phyloP scores from a whole-genome alignment of 2,888 invertebrate species.

The Nycteola revayana region DNA sequence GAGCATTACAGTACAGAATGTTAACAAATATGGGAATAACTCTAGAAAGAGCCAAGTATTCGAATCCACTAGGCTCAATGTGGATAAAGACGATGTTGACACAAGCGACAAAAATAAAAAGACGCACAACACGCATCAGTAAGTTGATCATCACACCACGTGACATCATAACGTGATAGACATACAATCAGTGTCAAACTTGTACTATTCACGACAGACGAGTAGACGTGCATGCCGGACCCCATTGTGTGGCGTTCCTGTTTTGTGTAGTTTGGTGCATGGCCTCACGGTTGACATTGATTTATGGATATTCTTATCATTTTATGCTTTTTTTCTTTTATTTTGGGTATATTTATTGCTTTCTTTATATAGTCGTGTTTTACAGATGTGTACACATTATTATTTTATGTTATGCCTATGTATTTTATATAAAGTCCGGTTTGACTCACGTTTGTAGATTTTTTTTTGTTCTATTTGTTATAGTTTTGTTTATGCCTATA shows the following conservation, averaged over 20 bases:
- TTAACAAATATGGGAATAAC: constrained; percentile 69
- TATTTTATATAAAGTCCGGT: too few species aligned
- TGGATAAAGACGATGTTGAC: constrained; percentile 88
- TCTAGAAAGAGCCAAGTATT: constrained; percentile 85
- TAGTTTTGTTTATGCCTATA: too few species aligned
- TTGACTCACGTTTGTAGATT: too few species aligned
- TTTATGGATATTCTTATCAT: constrained; percentile 25
- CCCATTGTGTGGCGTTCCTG: constrained; percentile 3
- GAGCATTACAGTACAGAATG: constrained; percentile 71
- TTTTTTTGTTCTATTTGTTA: too few species aligned
- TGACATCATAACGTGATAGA: constrained; percentile 18
- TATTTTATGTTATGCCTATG: too few species aligned
- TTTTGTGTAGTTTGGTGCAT: constrained; percentile 15
- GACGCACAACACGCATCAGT: constrained; percentile 63
- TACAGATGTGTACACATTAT: too few species aligned
- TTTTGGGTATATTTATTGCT: too few species aligned
- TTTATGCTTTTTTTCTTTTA: constrained; percentile 25
- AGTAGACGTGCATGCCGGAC: constrained; percentile 11
- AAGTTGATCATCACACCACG: constrained; percentile 50
- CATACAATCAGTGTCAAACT: constrained; percentile 41
- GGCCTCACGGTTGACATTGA: constrained; percentile 23
- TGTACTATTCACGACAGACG: constrained; percentile 25
- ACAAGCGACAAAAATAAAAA: constrained; percentile 85
- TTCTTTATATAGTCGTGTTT: too few species aligned
- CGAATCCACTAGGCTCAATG: constrained; percentile 86